Conservation (phyloP, 64 coral and sea anemone genomes). For the Dendrophyllia cribrosa region DNA sequence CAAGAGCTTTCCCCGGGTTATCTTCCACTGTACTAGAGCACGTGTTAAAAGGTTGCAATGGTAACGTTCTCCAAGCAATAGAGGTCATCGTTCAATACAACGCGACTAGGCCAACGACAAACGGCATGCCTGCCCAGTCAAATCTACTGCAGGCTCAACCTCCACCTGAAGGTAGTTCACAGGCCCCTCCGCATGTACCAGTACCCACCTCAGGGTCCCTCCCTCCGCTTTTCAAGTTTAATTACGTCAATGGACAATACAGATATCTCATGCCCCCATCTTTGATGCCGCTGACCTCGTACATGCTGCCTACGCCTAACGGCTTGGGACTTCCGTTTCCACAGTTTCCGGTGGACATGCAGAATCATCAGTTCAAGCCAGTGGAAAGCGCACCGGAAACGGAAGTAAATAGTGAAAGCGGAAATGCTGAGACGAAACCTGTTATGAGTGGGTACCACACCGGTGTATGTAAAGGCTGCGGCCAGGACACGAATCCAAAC, state of each 20-base stretch:
- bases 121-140: not conserved
- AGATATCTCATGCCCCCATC: slow-evolving; percentile 79
- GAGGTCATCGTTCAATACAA: slow-evolving; percentile 90
- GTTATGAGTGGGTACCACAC: not conserved
- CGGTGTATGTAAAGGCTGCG: slow-evolving; percentile 44
- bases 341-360: slow-evolving; percentile 35
- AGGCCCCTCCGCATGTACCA: not conserved
- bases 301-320: slow-evolving; percentile 54
- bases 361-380: slow-evolving; percentile 42
- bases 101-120: not conserved
- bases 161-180: slow-evolving; percentile 23
- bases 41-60: slow-evolving; percentile 89
- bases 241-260: slow-evolving; percentile 82
- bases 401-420: slow-evolving; percentile 14
- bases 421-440: not conserved
- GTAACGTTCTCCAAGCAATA: slow-evolving; percentile 96
- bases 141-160: slow-evolving; percentile 36
- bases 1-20: slow-evolving; percentile 75
- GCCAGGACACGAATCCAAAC: slow-evolving; percentile 4
- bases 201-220: slow-evolving; percentile 23
- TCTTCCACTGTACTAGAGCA: slow-evolving; percentile 74
- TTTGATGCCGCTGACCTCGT: slow-evolving; percentile 77
- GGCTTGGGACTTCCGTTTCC: slow-evolving; percentile 36
- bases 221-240: slow-evolving; percentile 76
- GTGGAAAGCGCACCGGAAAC: slow-evolving; percentile 10